Evolutionary conservation across 2,113 vertebrate genomes (phyloP), one percentile per base, ranked within the genome.

Genomic region (Etheostoma spectabile): DNA sequence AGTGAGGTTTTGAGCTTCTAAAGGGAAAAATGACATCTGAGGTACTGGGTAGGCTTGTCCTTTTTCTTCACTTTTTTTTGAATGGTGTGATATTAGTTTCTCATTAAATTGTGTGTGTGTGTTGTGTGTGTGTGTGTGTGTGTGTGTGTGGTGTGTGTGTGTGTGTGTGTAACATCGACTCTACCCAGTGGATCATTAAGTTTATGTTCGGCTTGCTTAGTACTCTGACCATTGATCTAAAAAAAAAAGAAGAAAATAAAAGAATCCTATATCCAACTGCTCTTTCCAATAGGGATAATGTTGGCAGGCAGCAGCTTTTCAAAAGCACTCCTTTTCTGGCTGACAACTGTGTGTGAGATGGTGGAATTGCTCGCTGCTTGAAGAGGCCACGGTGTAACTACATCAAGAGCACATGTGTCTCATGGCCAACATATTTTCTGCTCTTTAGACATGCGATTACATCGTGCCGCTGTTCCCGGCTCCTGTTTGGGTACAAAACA

Each of bases 191-290:
- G 52, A 84, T 85, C 64, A 63, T 86, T 84, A 66, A 14, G 24
- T 51, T 72, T 72, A 45, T 16, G 60, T 56, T 35, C 78, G 59
- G 69, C 51, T 49, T 82, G 62, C 79, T 89, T 71, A 86, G 86
- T 87, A 83, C 65, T 80, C 33, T 27, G 33, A 14, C 27, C 85
- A 88, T 80, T 79, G 80, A 88, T 89, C 67, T 45, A 64, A 76
- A 84, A 10, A 38, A 42, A 38, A 38, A 3, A 42, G 2, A 38
- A 33, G 5, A n/a, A n/a, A n/a, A n/a, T n/a, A 33, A 4, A 33
- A 82, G 61, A 80, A 78, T 76, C 76, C 62, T 42, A n/a, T 51
- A 24, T 76, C 53, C 45, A 70, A 22, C 38, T 52, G 59, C 63
- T 61, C 70, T 68, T 85, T 77, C 71, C 60, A 74, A n/a, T 55